Evolutionary conservation across 2,113 vertebrate genomes (phyloP).

Genomic region (Ptyas mucosa): DNA sequence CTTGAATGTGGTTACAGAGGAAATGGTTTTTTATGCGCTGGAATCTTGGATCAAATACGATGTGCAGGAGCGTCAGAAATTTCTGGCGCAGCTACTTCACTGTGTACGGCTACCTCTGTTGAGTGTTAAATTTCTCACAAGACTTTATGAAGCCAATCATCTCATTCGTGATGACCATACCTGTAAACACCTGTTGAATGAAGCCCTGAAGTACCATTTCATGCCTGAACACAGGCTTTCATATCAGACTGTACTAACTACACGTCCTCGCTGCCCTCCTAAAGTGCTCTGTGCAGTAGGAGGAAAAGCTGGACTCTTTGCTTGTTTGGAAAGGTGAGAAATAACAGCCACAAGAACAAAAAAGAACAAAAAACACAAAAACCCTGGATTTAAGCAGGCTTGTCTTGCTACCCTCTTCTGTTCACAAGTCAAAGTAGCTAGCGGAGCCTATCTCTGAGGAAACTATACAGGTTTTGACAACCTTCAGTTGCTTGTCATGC

Average conservation of each 20-base stretch:
- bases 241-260: conserved; percentile 89
- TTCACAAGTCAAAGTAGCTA: not conserved
- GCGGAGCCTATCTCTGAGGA: not conserved
- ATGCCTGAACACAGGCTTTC: conserved; percentile 98
- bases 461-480: not conserved
- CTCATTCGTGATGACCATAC: conserved; percentile 95
- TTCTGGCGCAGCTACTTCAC: conserved; percentile 89
- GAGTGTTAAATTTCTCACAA: conserved; percentile 95
- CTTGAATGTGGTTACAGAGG: conserved; percentile 92
- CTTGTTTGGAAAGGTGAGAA: conserved; percentile 90
- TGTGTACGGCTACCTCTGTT: conserved; percentile 92
- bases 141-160: conserved; percentile 96
- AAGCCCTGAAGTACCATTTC: conserved; percentile 98
- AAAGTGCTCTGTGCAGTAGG: conserved; percentile 96
- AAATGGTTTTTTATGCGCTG: conserved; percentile 91
- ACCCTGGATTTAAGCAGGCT: too few relatives aligned
- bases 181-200: conserved; percentile 95
- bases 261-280: conserved; percentile 89
- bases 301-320: conserved; percentile 95
- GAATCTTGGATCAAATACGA: conserved; percentile 98
- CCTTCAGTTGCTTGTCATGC: not conserved
- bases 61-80: conserved; percentile 88
- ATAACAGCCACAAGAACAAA: accelerated
- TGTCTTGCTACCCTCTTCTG: not conserved
- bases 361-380: too few relatives aligned